Evolutionary conservation across 2,888 invertebrate genomes (phyloP).

Genomic region (Pimpla rufipes): DNA sequence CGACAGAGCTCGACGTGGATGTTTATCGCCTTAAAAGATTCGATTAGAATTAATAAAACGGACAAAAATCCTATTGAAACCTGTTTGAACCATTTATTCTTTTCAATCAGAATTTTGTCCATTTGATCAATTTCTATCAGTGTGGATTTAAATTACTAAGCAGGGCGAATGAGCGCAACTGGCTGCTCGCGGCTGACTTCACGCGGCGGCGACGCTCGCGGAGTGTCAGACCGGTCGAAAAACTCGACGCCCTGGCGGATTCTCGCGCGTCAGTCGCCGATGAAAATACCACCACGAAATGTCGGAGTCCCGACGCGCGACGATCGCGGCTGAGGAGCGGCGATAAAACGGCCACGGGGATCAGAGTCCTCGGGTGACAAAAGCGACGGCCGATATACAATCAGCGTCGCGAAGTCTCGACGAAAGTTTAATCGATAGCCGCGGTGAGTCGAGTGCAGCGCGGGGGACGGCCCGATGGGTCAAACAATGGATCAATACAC

Average conservation of each 20-base stretch:
- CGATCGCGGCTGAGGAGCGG: background rate
- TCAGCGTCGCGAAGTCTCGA: conserved; percentile 17
- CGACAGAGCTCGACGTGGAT: too few species aligned
- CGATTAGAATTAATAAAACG: too few species aligned
- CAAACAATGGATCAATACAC: conserved; percentile 83
- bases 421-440: conserved; percentile 58
- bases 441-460: conserved; percentile 24
- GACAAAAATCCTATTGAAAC: too few species aligned
- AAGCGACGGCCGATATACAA: too few species aligned
- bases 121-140: too few species aligned
- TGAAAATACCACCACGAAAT: conserved; percentile 1
- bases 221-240: conserved; percentile 14
- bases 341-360: background rate
- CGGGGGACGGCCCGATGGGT: conserved; percentile 54
- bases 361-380: too few species aligned
- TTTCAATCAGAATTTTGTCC: too few species aligned
- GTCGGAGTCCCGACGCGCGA: background rate
- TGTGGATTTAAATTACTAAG: too few species aligned
- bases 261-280: background rate
- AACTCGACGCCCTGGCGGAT: background rate
- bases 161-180: conserved; percentile 24
- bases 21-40: too few species aligned
- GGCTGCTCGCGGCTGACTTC: background rate
- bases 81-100: too few species aligned
- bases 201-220: background rate